A percentile compares a stretch with the other conserved stretches of the same genome.
These are phyloP conservation scores for Apteryx mantelli DNA, from an alignment of 2,113 vertebrate genomes.

Conservation along the genomic window DNA sequence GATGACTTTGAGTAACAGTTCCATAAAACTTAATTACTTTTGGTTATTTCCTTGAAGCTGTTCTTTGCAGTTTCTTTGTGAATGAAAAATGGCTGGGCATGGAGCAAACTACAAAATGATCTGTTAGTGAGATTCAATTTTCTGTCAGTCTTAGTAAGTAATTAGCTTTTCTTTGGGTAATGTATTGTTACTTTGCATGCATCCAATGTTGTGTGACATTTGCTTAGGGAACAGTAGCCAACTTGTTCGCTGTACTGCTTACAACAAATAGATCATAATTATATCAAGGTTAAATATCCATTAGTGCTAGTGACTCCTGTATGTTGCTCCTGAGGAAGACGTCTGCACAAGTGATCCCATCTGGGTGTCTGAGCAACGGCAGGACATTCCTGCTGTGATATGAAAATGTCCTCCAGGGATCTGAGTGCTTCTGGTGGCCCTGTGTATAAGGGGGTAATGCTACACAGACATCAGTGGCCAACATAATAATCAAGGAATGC, in stretches of 20 bases:
- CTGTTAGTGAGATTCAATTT: not conserved
- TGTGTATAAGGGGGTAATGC: not conserved
- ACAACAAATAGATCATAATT: not conserved
- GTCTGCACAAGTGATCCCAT: rapidly evolving
- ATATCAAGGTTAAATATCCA: not conserved
- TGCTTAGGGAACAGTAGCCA: not conserved
- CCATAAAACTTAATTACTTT: not conserved
- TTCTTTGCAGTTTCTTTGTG: not conserved
- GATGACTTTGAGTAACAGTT: not conserved
- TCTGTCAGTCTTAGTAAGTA: not conserved
- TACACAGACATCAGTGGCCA: not conserved
- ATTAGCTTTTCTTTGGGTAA: conserved; percentile 23
- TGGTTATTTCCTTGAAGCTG: not conserved
- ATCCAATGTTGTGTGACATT: not conserved
- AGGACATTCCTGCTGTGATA: not conserved
- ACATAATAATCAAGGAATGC: not conserved
- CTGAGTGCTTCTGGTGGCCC: not conserved
- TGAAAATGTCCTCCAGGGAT: not conserved
- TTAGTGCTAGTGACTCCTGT: not conserved
- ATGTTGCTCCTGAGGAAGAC: not conserved
- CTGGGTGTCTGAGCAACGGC: not conserved
- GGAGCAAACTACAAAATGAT: not conserved
- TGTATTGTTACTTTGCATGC: not conserved
- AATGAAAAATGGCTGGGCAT: not conserved
- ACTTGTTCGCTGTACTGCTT: not conserved